Conservation (phyloP, 2,888 invertebrate genomes). For the Gonocerus acuteangulatus region DNA sequence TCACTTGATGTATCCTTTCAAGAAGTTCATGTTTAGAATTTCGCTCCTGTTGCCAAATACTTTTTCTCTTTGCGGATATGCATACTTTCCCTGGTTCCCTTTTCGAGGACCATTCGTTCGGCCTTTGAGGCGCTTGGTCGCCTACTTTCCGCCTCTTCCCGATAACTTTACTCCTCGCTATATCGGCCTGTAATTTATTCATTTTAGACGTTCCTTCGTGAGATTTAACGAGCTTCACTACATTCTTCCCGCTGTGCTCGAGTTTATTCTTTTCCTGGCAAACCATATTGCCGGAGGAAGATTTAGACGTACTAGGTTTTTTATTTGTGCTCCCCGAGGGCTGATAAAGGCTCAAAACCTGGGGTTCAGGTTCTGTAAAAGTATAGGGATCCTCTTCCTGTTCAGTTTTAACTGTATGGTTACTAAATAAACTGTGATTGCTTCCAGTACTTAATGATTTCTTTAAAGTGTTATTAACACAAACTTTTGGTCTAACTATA, state of each 20-base stretch:
- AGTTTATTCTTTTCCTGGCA: slow-evolving; percentile 32
- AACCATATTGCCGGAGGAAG: slow-evolving; percentile 25
- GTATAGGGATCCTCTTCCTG: slow-evolving; percentile 37
- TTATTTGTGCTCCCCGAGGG: slow-evolving; percentile 27
- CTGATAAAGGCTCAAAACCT: slow-evolving; percentile 34
- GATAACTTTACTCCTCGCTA: slow-evolving; percentile 35
- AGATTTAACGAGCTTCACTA: slow-evolving; percentile 14
- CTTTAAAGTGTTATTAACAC: slow-evolving; percentile 25
- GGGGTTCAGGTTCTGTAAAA: slow-evolving; percentile 38
- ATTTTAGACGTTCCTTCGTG: slow-evolving; percentile 34
- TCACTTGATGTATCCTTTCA: slow-evolving; percentile 50
- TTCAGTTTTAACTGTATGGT: slow-evolving; percentile 19
- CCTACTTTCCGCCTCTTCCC: slow-evolving; percentile 36
- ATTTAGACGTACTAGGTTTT: background rate
- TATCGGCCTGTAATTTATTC: slow-evolving; percentile 35
- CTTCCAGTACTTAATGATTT: slow-evolving; percentile 27
- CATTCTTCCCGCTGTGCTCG: slow-evolving; percentile 25
- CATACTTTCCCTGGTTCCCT: slow-evolving; percentile 34
- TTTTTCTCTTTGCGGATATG: slow-evolving; percentile 37
- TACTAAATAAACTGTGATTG: slow-evolving; percentile 8
- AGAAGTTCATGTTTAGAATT: slow-evolving; percentile 48
- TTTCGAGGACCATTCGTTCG: slow-evolving; percentile 22
- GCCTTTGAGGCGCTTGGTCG: slow-evolving; percentile 15
- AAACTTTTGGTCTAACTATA: slow-evolving; percentile 35
- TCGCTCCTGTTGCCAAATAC: slow-evolving; percentile 39